Evolutionary conservation across 2,888 invertebrate genomes (phyloP).

Genomic region (Eilema depressum): DNA sequence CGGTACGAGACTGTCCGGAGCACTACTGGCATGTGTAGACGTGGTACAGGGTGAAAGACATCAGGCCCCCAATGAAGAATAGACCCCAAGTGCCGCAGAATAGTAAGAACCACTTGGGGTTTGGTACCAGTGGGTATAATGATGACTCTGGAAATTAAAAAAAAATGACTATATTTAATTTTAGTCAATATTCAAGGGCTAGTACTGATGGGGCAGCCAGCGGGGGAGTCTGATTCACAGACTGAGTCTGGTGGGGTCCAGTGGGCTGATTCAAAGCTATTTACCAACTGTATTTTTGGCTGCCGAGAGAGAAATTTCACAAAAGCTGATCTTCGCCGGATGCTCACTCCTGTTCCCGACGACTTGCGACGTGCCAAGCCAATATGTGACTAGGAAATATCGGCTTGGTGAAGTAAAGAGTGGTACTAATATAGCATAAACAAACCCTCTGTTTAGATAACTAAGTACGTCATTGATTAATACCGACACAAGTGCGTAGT

Average conservation of each 20-base stretch:
- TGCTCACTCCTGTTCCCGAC: no score
- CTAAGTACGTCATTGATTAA: not conserved
- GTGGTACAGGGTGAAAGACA: slow-evolving; percentile 88
- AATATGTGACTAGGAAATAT: not conserved
- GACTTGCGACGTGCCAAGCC: not conserved
- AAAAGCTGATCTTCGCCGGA: no score
- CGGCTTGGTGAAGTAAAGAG: not conserved
- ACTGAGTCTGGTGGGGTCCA: no score
- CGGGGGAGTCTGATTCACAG: no score
- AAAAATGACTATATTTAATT: not conserved
- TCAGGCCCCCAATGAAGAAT: slow-evolving; percentile 89
- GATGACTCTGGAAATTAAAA: slow-evolving; percentile 75
- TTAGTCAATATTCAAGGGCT: not conserved
- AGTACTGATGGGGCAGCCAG: not conserved
- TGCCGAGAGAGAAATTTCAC: no score
- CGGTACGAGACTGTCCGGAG: not conserved
- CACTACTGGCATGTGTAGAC: slow-evolving; percentile 60
- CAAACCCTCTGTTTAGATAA: not conserved
- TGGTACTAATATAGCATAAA: not conserved
- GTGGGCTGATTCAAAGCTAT: no score
- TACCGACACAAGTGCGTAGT: not conserved
- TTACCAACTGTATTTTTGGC: no score
- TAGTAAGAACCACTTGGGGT: slow-evolving; percentile 87
- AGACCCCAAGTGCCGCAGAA: slow-evolving; percentile 88
- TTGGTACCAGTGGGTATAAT: slow-evolving; percentile 83